Percentiles rank a stretch among this genome's conserved stretches.
Evolutionary conservation across 1,140 invertebrate species (phyloP).

Genomic region (Sitophilus oryzae): DNA sequence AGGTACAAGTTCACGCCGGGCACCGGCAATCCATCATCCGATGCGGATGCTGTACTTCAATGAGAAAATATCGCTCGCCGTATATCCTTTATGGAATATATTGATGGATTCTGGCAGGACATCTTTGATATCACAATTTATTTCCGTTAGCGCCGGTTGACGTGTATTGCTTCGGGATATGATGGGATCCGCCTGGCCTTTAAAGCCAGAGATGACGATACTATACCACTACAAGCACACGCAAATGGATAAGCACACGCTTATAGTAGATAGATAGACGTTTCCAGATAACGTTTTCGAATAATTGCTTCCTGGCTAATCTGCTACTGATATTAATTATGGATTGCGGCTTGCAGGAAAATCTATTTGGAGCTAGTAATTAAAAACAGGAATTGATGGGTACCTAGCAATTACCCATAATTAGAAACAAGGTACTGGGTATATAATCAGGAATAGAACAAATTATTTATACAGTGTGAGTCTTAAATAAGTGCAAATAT

Average conservation of each 20-base stretch:
- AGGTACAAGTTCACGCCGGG: background rate
- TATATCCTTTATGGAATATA: background rate
- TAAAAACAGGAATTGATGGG: too few relatives aligned
- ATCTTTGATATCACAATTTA: background rate
- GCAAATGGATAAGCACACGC: background rate
- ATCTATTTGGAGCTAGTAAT: too few relatives aligned
- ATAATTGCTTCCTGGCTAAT: background rate
- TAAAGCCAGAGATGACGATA: background rate
- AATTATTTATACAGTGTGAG: too few relatives aligned
- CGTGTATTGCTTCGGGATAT: background rate
- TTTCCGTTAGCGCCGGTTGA: background rate
- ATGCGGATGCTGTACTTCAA: background rate
- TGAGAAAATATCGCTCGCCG: slow-evolving; percentile 6
- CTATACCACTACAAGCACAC: too few relatives aligned
- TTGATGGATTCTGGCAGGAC: slow-evolving; percentile 2
- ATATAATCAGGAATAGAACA: too few relatives aligned
- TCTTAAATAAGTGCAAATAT: too few relatives aligned
- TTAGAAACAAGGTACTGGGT: too few relatives aligned
- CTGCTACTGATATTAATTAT: background rate
- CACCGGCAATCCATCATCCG: background rate
- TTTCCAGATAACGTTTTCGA: background rate
- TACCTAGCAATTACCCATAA: too few relatives aligned
- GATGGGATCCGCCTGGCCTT: background rate
- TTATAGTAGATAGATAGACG: background rate
- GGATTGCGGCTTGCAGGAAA: too few relatives aligned